Evolutionary conservation across 2,888 invertebrate genomes (phyloP), one percentile per base, ranked within the genome.

Genomic region (Platynereis dumerilii): DNA sequence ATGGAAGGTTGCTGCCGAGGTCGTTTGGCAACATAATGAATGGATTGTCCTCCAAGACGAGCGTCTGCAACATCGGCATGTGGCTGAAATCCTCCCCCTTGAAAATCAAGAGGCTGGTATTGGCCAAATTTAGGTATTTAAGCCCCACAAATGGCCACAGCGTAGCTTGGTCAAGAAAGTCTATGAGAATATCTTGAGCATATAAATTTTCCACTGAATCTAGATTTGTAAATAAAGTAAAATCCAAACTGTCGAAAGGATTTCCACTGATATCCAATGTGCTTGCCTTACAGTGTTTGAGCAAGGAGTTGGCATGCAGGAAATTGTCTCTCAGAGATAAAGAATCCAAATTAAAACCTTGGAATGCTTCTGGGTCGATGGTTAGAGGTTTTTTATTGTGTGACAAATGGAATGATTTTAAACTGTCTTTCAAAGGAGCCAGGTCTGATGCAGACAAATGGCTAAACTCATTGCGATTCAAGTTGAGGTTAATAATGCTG

Each of bases 181-280:
- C 29, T 15, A 69, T 24, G 1, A 42, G 39, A 39, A 63, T 29
- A 22, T 56, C 55, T 12, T 58, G 34, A 15, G 52, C 17, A 24
- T 27, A 17, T n/a, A 61, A 28, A 1, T 28, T 42, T 34, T 34
- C 42, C 2, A 58, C 53, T 7, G 27, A 27, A 5, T 20, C 17
- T 26, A 70, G 58, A 27, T 54, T 58, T 15, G 44, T 28, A 24
- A 29, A 66, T 15, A 20, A n/a, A 12, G 24, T 39, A 20, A 61
- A 48, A 20, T 64, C 54, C 48, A 61, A 22, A 1, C 12, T 20
- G n/a, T 26, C 27, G 17, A 70, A 66, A 7, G 5, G 17, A 27
- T 70, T 68, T 3, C 68, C 64, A 34, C 66, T 66, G 5, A 70
- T 27, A 62, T 69, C 60, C 1, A 70, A 24, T 17, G 20, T 24